Evolutionary conservation across 2,888 invertebrate species (phyloP).

Genomic region (Timandra comae): DNA sequence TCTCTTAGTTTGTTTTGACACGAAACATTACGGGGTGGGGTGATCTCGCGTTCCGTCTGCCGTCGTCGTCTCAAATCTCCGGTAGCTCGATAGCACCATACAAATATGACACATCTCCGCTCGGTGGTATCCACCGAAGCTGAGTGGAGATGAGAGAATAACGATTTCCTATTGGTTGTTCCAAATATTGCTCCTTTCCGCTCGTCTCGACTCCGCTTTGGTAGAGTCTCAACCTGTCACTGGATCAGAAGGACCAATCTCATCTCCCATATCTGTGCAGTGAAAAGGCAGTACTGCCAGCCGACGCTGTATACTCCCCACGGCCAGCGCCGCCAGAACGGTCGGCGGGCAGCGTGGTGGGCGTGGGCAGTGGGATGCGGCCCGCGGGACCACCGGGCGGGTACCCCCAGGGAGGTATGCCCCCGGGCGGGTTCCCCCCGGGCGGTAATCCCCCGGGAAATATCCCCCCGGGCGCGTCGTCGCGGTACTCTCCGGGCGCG

Average conservation of each 20-base stretch:
- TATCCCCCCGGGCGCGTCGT: constrained; percentile 54
- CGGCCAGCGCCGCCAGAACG: constrained; percentile 63
- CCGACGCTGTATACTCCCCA: constrained; percentile 85
- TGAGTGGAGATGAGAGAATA: too few relatives aligned
- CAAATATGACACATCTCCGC: too few relatives aligned
- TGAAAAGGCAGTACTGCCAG: constrained; percentile 80
- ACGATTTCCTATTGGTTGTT: too few relatives aligned
- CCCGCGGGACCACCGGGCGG: constrained; percentile 90
- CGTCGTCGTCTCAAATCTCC: too few relatives aligned
- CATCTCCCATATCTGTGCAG: constrained; percentile 22
- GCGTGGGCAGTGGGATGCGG: constrained; percentile 77
- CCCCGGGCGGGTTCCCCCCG: constrained; percentile 49
- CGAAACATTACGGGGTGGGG: too few relatives aligned
- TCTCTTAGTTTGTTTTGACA: too few relatives aligned
- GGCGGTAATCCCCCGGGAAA: too few relatives aligned
- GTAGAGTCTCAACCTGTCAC: background rate
- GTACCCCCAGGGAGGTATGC: too few relatives aligned
- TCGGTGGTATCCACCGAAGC: too few relatives aligned
- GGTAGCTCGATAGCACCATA: too few relatives aligned
- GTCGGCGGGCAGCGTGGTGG: constrained; percentile 62
- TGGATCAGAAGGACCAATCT: background rate
- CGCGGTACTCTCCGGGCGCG: constrained; percentile 85
- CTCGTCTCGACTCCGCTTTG: too few relatives aligned
- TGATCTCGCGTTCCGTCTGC: too few relatives aligned
- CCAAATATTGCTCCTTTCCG: background rate